Evolutionary conservation across 2,888 invertebrate species (phyloP), one percentile per base, ranked within the genome.

Genomic region (Meganola albula): DNA sequence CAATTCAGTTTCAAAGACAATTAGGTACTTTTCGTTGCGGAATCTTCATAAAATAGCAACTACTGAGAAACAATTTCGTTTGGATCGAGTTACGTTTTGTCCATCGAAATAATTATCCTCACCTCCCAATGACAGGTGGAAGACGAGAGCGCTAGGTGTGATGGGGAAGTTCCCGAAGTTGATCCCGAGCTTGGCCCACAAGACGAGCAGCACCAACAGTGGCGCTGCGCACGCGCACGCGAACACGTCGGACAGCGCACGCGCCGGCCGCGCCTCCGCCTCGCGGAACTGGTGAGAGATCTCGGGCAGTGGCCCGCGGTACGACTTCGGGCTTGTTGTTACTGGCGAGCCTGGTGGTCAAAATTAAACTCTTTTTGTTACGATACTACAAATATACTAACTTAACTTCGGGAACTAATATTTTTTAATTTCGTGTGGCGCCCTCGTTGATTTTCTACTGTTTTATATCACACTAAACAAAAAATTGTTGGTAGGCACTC

Each of bases 221-320:
- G 98, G 96, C 16, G 94, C 90, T 4, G 93, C 88, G 53, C 93
- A 93, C 6, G 97, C 86, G 16, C 88, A 90, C 30, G 97, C 97
- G 86, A 98, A 99, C 41, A 96, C 88, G 75, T 96, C 93, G 0
- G 98, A 98, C 32, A 99, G 92, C 24, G 91, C 70, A 21, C 91
- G 91, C 18, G 98, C 89, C 31, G 99, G 99, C 26, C 98, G 91
- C 58, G 94, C 92, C 74, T 99, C 99, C 1, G 98, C 93, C 63
- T 90, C 89, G 24, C 98, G 93, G 90, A 99, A 99, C 83, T 90
- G 76, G 85, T 99, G 99, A 44, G 80, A 61, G 48, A 92, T 90
- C 82, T 90, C 89, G 0, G 90, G 85, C 45, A 88, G 87, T 2
- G 88, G 68, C 1, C 87, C 87, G 40, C 85, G 79, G 33, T 4